Base-by-base conservation (phyloP, 2,113 vertebrate genomes). In the Gymnobelideus leadbeateri region DNA sequence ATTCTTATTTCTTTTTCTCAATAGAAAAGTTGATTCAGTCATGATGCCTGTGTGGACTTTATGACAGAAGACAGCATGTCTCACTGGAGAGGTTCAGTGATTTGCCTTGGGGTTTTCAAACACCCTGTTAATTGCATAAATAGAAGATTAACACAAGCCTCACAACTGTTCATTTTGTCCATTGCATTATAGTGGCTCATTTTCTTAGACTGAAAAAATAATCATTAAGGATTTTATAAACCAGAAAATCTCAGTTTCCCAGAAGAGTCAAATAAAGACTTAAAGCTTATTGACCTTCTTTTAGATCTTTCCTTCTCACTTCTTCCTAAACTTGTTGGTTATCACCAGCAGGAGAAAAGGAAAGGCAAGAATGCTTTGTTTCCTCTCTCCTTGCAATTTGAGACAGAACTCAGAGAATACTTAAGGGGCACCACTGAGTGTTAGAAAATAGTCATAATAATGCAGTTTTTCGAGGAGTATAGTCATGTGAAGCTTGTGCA, bases 401-500 rank as follows among this genome's bases (percentile, higher is more conserved):
- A 77, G 61, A n/a, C 31, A n/a, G 37, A n/a, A 37, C 37, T 77
- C 61, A 77, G n/a, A 43, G 68, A 84, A 84, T n/a, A 23, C 8
- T 84, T 84, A 43, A 43, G n/a, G n/a, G 68, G 68, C 7, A 84
- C 16, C 19, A 43, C 37, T 84, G 68, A 84, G 10, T 21, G n/a
- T 43, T 68, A 68, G 28, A 37, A 68, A 37, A 68, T 68, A 68
- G 11, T 57, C 55, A 28, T 57, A 57, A 28, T 57, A 57, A 57
- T 28, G 25, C 26, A 57, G 47, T 24, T n/a, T 77, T 68, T 77
- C n/a, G 61, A 77, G 14, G 11, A 57, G 46, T 26, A 16, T 61
- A 49, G 91, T 89, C 49, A 91, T 91, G 23, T 51, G 54, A 94
- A 95, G 3, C 37, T 57, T 68, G 51, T 53, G 92, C 91, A 91